A percentile compares a stretch with the other conserved stretches of the same genome.
Conservation (phyloP, 37 sponge, comb jelly and placozoan species). For the Spongilla lacustris region DNA sequence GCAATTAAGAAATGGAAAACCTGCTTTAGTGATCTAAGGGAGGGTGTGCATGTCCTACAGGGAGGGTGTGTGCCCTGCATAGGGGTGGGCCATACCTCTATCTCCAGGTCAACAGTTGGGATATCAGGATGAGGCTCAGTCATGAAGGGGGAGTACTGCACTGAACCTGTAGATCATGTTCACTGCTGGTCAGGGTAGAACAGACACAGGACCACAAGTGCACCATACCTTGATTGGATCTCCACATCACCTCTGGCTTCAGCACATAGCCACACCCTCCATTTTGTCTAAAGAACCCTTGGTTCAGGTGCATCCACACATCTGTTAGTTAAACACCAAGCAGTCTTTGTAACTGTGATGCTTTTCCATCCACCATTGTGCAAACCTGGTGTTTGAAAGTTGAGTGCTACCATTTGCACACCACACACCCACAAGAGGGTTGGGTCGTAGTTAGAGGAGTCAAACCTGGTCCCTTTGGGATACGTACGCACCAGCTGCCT, state of each 20-base stretch:
- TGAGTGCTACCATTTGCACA: slow-evolving; percentile 80
- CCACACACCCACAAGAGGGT: slow-evolving; percentile 72
- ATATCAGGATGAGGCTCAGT: slow-evolving; percentile 44
- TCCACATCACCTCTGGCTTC: slow-evolving; percentile 73
- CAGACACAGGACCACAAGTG: not conserved
- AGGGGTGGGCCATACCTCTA: slow-evolving; percentile 52
- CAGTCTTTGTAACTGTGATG: not conserved
- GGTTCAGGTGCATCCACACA: slow-evolving; percentile 77
- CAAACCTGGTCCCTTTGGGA: slow-evolving; percentile 68
- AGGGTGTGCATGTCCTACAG: no score
- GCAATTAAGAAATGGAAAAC: not conserved
- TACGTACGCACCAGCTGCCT: slow-evolving; percentile 72
- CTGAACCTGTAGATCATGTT: not conserved
- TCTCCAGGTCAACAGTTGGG: slow-evolving; percentile 48
- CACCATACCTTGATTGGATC: not conserved
- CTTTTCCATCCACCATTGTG: not conserved
- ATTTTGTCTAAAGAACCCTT: slow-evolving; percentile 79
- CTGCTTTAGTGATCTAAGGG: not conserved
- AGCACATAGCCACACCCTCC: slow-evolving; percentile 86
- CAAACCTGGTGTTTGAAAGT: slow-evolving; percentile 76
- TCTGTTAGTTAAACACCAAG: slow-evolving; percentile 12
- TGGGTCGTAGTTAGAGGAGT: slow-evolving; percentile 79
- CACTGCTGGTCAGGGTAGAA: not conserved
- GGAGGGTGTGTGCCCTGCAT: no score
- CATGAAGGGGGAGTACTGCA: slow-evolving; percentile 34